Base-by-base conservation (phyloP, 2,113 vertebrate genomes). In the Himantopus leucocephalus region DNA sequence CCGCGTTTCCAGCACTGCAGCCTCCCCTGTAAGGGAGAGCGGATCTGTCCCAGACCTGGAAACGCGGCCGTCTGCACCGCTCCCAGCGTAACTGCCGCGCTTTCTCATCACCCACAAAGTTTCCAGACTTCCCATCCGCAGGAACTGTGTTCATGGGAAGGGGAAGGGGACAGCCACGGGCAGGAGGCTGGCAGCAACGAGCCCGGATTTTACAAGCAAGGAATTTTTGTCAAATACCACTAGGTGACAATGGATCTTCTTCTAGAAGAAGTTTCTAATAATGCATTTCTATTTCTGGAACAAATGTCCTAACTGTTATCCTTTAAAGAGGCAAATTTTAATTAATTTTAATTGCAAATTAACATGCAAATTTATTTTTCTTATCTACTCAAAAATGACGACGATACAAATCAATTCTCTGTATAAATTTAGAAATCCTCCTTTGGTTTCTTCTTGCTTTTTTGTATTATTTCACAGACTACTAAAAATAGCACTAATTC, bases 401-500 rank as follows among this genome's bases (percentile, higher is more conserved):
- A 47, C 0, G 53, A 94, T 96, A 88, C 45, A 93, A 88, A 96
- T 94, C 95, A 76, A 94, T 76, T 88, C 80, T 41, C 77, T 66
- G 81, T 64, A 41, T 94, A 97, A 95, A 91, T 92, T 93, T 90
- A 97, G 94, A 97, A 95, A 94, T 52, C 41, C 52, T 97, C 35
- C 72, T 91, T 55, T 77, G 50, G 32, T 92, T 90, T 94, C 66
- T 94, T 90, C 45, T 92, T 1, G 10, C 16, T 67, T 79, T 92
- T 74, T 90, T 79, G n/a, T 72, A 47, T 73, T 70, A 80, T 95
- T 96, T 58, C 84, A 83, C 81, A 90, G 70, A 20, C 50, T 62
- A 62, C 94, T 94, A 95, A 97, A 96, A 97, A 94, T 90, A 97
- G 50, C 90, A 12, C 56, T 6, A 21, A 63, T 74, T 97, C 91